These are phyloP conservation scores for Epinephelus coioides DNA, from an alignment of 2,797 vertebrate genomes.

Conservation along the genomic window DNA sequence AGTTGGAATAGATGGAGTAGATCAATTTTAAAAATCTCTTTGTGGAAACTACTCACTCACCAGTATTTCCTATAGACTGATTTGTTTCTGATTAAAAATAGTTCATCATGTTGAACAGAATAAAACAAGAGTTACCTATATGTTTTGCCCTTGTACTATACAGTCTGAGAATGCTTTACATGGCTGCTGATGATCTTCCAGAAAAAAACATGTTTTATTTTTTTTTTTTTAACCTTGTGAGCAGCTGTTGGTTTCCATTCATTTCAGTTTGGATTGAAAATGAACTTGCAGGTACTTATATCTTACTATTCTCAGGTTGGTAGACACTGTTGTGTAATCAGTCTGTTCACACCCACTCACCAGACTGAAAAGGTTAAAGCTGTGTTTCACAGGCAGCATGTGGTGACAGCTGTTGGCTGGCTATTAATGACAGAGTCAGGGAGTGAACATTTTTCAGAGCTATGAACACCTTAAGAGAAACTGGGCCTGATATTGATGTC, in stretches of 20 bases:
- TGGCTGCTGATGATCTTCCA: neutral
- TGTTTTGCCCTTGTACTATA: neutral
- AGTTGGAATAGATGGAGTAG: neutral
- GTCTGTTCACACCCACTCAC: constrained; percentile 40
- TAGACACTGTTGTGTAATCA: constrained; percentile 30
- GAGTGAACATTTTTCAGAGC: constrained; percentile 33
- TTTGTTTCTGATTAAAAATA: neutral
- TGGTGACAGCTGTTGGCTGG: constrained; percentile 16
- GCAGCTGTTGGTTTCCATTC: neutral
- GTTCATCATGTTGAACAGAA: no score
- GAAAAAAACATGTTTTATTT: neutral
- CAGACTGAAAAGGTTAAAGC: constrained; percentile 44
- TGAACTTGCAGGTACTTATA: neutral
- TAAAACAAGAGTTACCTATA: no score
- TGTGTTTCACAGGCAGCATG: constrained; percentile 21
- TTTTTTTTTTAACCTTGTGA: neutral
- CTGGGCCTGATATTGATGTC: constrained; percentile 25
- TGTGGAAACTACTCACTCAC: neutral
- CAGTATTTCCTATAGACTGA: neutral
- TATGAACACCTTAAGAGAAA: constrained; percentile 22
- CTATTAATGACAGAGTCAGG: constrained; percentile 1
- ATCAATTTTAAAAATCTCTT: neutral
- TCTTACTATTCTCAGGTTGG: constrained; percentile 17
- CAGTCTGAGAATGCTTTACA: neutral
- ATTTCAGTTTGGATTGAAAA: constrained; percentile 11